Base-by-base conservation (phyloP, 2,113 vertebrate genomes). In the Morone chrysops region DNA sequence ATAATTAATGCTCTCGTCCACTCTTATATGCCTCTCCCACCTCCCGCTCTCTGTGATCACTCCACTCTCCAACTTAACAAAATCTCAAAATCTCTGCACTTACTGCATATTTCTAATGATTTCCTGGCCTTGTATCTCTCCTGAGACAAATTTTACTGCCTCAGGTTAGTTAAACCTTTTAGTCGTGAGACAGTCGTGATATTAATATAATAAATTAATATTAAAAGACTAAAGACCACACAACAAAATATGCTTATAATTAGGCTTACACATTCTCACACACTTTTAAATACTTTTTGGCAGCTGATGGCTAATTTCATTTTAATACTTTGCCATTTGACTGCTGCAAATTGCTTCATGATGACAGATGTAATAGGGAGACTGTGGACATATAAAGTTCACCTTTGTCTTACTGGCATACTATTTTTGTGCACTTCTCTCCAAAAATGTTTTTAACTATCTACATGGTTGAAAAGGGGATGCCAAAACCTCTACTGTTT, bases 51-150 rank as follows among this genome's bases (percentile, higher is more conserved):
- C 41, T 41, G 8, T 50, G 57, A 53, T 20, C 9, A 4, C 47
- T 51, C 22, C 18, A 10, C 54, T 43, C 59, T 48, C 45, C 7
- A 0, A 60, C 43, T 60, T 45, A 22, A 20, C 20, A 20, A 66
- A 61, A 63, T 61, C 80, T 71, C 47, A 7, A 59, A 75, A 65
- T 71, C 68, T 41, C 20, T 71, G 38, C 51, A 41, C 54, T 77
- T 61, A 50, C 57, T 48, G 45, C 16, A 4, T 22, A 1, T 45
- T 72, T 74, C 16, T 51, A 6, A 48, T 53, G 38, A 47, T n/a
- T 54, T 16, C 6, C 12, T 38, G 50, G 16, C 40, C 48, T 41
- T 8, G 1, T 16, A 47, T 53, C 54, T 62, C 43, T 18, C 22
- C 50, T 51, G 18, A 13, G 45, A 9, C 13, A 60, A 18, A 51